Conservation (phyloP, 2,113 vertebrate species). For the Malurus alboscapulatus region DNA sequence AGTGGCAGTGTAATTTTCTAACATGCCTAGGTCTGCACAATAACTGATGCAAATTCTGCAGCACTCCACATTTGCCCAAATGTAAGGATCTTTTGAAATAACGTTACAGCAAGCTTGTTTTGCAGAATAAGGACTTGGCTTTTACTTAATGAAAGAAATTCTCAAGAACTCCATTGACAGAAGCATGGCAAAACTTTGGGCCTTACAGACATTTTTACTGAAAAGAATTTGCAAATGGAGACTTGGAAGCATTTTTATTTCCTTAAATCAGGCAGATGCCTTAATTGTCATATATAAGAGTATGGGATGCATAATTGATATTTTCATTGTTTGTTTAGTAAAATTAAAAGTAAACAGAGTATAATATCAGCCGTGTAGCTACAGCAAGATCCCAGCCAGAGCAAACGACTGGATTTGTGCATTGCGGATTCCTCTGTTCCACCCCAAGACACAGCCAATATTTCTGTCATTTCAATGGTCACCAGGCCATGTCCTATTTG, state of each 20-base stretch:
- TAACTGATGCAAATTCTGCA: neutral
- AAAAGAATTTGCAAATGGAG: neutral
- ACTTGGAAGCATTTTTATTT: neutral
- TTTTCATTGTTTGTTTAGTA: neutral
- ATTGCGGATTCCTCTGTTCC: neutral
- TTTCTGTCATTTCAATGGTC: neutral
- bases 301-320: neutral
- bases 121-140: neutral
- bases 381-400: neutral
- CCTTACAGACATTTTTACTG: neutral
- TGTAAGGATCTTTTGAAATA: neutral
- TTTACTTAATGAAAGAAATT: neutral
- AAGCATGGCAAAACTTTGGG: neutral
- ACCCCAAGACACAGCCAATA: neutral
- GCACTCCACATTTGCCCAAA: neutral
- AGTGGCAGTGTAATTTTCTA: neutral
- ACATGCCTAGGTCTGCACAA: neutral
- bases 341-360: neutral
- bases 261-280: neutral
- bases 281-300: neutral
- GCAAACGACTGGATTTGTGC: neutral
- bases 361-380: neutral
- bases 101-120: rapidly evolving
- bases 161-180: neutral
- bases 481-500: neutral